Evolutionary conservation across 2,797 vertebrate genomes (phyloP), one percentile per base, ranked within the genome.

Genomic region (Pempheris klunzingeri): DNA sequence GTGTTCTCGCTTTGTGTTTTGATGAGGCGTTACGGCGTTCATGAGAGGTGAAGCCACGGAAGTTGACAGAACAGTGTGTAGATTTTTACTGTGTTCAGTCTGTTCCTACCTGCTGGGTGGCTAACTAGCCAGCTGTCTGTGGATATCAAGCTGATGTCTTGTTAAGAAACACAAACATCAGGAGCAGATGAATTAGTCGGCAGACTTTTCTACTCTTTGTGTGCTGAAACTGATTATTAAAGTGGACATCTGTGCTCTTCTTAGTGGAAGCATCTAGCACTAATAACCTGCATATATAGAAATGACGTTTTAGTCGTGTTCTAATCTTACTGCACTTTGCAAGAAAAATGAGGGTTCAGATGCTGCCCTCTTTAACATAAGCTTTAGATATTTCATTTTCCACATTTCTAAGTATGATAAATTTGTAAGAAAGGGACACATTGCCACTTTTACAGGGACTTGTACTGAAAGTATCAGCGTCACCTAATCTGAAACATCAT

Each of bases 41-140:
- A 26, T 15, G 20, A 36, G 49, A 58, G 55, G 24, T 57, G 65
- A 78, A 67, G 68, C 50, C 10, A 11, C 9, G 1, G 20, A 71
- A 30, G 69, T 74, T 41, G 69, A 77, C 32, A 44, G 58, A 74
- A 60, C 44, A 22, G 26, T 43, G n/a, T 57, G 59, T 28, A 22
- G 59, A 62, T 44, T 43, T 61, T n/a, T 6, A 44, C 66, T 12
- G 46, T 10, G 61, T 47, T 59, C 71, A 44, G 71, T 60, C 41
- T 60, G 61, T 74, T 38, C 44, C 57, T 53, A 46, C 64, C 78
- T 77, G 76, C 72, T 69, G 72, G 61, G 64, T 11, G 24, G 74
- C 38, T 67, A 57, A 65, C 46, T 22, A 62, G 54, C 69, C 76
- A 53, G 72, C 73, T 77, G 69, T 75, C 62, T 46, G 71, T 43